Percentiles rank a stretch among this genome's conserved stretches.
These are phyloP conservation scores for Eubasilissa regina DNA, from an alignment of 1,140 invertebrate species.

Conservation along the genomic window DNA sequence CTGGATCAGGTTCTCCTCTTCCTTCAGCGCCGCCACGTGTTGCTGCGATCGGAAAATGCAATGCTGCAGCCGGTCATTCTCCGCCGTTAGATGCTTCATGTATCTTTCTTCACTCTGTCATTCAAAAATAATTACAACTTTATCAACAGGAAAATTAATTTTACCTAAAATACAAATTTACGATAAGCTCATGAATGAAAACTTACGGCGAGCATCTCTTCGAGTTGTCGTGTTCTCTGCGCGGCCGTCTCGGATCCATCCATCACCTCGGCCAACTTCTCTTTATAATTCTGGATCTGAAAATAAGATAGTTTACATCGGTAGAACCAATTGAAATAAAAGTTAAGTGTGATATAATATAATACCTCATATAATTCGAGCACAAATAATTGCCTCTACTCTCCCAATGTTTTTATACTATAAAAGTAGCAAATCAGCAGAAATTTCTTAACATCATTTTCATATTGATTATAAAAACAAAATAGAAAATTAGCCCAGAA, in stretches of 20 bases:
- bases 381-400: no score
- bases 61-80: conserved; percentile 68
- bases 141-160: background rate
- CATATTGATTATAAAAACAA: no score
- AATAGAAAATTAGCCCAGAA: no score
- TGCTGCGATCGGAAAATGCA: conserved; percentile 69
- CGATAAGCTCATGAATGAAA: background rate
- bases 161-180: background rate
- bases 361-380: no score
- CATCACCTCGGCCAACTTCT: conserved; percentile 65
- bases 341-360: no score
- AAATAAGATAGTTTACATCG: conserved; percentile 16
- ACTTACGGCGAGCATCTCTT: conserved; percentile 69
- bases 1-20: conserved; percentile 66
- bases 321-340: no score
- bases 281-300: conserved; percentile 67
- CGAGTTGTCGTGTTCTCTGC: conserved; percentile 67
- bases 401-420: no score
- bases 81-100: conserved; percentile 64
- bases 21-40: conserved; percentile 65
- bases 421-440: no score
- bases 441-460: no score
- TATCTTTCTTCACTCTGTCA: conserved; percentile 69
- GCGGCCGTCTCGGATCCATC: conserved; percentile 69
- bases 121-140: background rate